Evolutionary conservation across 1,140 invertebrate species (phyloP), one percentile per base, ranked within the genome.

Genomic region (Tribolium madens): DNA sequence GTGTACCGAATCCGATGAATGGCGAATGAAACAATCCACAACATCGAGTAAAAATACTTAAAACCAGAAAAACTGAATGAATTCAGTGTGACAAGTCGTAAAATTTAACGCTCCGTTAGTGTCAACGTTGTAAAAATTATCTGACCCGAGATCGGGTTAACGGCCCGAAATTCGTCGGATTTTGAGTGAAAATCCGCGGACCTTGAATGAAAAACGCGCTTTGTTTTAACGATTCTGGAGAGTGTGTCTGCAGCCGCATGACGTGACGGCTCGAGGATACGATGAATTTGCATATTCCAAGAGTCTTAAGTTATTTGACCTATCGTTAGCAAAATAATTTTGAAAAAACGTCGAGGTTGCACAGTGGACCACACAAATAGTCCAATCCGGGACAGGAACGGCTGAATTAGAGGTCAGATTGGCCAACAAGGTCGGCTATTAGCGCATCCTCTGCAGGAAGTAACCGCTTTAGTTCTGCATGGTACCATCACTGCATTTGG

Each of bases 371-470:
- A 64, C 52, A 57, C 10, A 21, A 57, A 57, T 26, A 57, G 0
- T 21, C 9, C 21, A 60, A 60, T 60, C 53, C 53, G n/a, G 31
- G 26, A 76, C 76, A 77, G 72, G 76, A 78, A 75, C 69, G 71
- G 69, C 18, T 60, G 69, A 78, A 78, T 78, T 78, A 78, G 71
- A 76, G 77, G 77, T 78, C 69, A 75, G 74, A 78, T 78, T 76
- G 75, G 69, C 52, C 64, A 69, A 64, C 77, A 78, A 78, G 77
- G 77, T 36, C 77, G 70, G 26, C 70, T 4, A 52, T 72, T 72
- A 72, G 46, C 46, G 70, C 70, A 72, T 72, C 70, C 70, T 72
- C 69, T 71, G 42, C 70, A 72, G 70, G 70, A 72, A 72, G 50
- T 72, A 12, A 52, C 21, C 70, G 70, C 42, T 72, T 72, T 72